Evolutionary conservation across 2,797 vertebrate species (phyloP).

Genomic region (Calcarius lapponicus): DNA sequence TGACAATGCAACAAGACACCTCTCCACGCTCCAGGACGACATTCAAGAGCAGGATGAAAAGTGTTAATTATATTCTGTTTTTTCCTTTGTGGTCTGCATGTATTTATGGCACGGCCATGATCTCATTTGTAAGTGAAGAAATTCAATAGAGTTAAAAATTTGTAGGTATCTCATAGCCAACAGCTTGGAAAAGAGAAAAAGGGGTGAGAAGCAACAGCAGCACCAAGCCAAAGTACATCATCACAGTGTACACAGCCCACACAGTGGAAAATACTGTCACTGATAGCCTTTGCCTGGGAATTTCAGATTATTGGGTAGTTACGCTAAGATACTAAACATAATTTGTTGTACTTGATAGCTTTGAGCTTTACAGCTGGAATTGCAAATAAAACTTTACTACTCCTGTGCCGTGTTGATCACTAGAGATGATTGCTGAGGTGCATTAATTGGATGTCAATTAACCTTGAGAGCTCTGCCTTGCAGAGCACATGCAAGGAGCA

Average conservation of each 20-base stretch:
- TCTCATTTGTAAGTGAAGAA: background rate
- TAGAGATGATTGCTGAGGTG: background rate
- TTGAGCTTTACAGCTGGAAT: background rate
- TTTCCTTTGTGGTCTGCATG: background rate
- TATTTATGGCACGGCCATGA: background rate
- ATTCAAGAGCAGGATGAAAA: background rate
- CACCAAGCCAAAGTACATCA: background rate
- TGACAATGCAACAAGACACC: background rate
- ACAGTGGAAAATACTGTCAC: background rate
- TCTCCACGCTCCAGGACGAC: background rate
- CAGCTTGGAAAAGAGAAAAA: background rate
- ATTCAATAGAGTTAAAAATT: background rate
- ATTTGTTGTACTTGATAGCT: background rate
- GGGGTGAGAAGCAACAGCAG: background rate
- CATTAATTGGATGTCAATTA: background rate
- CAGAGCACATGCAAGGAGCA: background rate
- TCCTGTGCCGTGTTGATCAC: background rate
- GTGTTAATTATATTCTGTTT: background rate
- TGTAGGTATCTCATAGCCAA: background rate
- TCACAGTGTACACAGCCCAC: background rate
- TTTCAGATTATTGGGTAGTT: background rate
- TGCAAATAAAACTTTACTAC: background rate
- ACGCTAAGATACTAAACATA: background rate
- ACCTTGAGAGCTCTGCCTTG: background rate
- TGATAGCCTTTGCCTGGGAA: background rate